Evolutionary conservation across 1,140 invertebrate species (phyloP).

Genomic region (Acromyrmex charruanus): DNA sequence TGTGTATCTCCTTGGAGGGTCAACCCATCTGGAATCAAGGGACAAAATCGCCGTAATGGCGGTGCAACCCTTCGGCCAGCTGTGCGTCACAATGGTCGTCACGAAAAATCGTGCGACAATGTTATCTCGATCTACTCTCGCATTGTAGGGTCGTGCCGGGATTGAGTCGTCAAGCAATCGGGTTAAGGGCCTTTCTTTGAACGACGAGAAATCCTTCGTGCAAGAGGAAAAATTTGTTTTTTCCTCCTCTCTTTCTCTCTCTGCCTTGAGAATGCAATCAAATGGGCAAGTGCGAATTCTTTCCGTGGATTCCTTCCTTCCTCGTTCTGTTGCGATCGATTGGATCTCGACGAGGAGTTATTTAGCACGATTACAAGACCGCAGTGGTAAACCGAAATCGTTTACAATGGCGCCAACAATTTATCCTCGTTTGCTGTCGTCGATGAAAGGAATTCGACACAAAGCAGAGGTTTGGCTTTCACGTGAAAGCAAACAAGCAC

Average conservation of each 20-base stretch:
- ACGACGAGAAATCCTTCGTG: constrained; percentile 32
- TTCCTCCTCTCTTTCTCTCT: neutral
- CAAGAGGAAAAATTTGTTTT: constrained; percentile 34
- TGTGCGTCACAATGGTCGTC: constrained; percentile 72
- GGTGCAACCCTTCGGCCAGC: constrained; percentile 72
- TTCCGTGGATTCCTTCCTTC: neutral
- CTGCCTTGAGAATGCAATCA: neutral
- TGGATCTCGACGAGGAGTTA: neutral
- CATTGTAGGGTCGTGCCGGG: constrained; percentile 52
- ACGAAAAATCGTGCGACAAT: constrained; percentile 75
- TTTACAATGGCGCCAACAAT: constrained; percentile 66
- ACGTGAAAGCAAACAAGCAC: constrained; percentile 73
- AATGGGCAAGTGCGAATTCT: neutral
- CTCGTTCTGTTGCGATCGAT: neutral
- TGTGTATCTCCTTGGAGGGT: constrained; percentile 60
- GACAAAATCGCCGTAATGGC: constrained; percentile 73
- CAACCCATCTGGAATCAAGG: constrained; percentile 56
- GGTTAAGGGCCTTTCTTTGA: constrained; percentile 41
- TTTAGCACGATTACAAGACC: constrained; percentile 44
- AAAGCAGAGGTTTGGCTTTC: constrained; percentile 72
- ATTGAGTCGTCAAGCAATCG: constrained; percentile 74
- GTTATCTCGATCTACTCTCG: constrained; percentile 77
- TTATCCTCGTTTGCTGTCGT: constrained; percentile 65
- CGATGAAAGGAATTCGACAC: constrained; percentile 61
- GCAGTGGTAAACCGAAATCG: constrained; percentile 39